Evolutionary conservation across 1,140 invertebrate genomes (phyloP).

Genomic region (Elymnias hypermnestra): DNA sequence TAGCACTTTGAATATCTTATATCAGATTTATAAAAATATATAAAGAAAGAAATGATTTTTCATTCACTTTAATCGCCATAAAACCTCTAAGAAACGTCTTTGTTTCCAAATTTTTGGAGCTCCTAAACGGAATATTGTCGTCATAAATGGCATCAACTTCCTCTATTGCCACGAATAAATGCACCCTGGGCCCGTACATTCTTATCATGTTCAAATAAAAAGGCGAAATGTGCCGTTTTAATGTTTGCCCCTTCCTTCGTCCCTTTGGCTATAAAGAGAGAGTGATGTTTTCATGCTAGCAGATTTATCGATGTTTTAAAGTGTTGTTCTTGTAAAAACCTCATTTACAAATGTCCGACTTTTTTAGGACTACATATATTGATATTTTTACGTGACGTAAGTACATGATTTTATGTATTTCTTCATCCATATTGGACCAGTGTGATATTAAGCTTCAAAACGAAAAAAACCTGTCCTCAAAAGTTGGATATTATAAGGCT

Average conservation of each 20-base stretch:
- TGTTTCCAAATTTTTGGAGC: not conserved
- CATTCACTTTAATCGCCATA: too few relatives aligned
- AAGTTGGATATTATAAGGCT: too few relatives aligned
- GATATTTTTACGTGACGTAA: too few relatives aligned
- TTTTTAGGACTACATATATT: too few relatives aligned
- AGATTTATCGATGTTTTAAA: constrained; percentile 4
- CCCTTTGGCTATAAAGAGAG: constrained; percentile 18
- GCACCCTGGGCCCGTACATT: constrained; percentile 20
- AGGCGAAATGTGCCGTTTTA: constrained; percentile 22
- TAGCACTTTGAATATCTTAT: too few relatives aligned
- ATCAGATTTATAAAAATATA: too few relatives aligned
- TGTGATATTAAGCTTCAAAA: too few relatives aligned
- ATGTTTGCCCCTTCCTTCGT: constrained; percentile 22
- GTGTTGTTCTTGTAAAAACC: not conserved
- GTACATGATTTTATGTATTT: too few relatives aligned
- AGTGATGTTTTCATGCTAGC: not conserved
- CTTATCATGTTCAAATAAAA: constrained; percentile 24
- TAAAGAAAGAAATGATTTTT: too few relatives aligned
- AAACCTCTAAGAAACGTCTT: not conserved
- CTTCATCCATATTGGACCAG: too few relatives aligned
- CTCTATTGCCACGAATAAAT: constrained; percentile 13
- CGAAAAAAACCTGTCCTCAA: too few relatives aligned
- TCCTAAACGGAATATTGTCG: constrained; percentile 12
- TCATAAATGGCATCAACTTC: constrained; percentile 16
- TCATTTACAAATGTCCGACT: too few relatives aligned